phyloP scores from a whole-genome alignment of 2,113 vertebrate genomes.

The Hirundichthys speculiger region DNA sequence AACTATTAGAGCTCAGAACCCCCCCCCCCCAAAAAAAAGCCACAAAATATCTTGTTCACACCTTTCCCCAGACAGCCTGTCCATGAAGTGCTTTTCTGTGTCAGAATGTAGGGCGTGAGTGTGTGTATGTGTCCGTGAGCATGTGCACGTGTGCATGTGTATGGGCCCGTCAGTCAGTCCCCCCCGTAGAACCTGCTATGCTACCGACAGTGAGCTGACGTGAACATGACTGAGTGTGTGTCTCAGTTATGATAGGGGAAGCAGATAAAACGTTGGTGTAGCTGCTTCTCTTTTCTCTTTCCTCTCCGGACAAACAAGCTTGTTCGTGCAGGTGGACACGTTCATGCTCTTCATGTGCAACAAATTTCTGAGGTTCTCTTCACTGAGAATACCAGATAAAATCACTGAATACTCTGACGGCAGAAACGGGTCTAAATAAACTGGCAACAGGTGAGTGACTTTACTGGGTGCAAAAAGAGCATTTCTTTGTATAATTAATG shows the following conservation, averaged over 20 bases:
- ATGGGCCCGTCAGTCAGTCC: constrained; percentile 38
- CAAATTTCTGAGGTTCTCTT: constrained; percentile 2
- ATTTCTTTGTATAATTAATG: no score
- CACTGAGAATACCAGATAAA: neutral
- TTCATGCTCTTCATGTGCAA: neutral
- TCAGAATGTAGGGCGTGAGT: constrained; percentile 49
- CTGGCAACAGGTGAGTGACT: no score
- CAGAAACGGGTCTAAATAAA: no score
- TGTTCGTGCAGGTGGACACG: constrained; percentile 10
- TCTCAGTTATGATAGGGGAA: constrained; percentile 70
- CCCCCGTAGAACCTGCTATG: constrained; percentile 58
- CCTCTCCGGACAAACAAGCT: constrained; percentile 29
- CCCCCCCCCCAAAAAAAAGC: constrained; percentile 42
- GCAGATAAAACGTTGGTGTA: constrained; percentile 42
- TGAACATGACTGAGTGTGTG: constrained; percentile 64
- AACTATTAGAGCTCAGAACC: constrained; percentile 64
- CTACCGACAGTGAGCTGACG: constrained; percentile 64
- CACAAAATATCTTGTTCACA: constrained; percentile 70
- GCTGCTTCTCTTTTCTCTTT: constrained; percentile 14
- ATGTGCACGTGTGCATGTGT: constrained; percentile 5
- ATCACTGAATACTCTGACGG: no score
- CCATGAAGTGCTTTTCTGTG: constrained; percentile 78
- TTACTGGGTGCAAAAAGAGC: no score
- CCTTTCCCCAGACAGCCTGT: constrained; percentile 66
- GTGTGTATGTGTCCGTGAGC: constrained; percentile 15